These are phyloP conservation scores for Perdita meconis DNA, from an alignment of 2,888 invertebrate species.

Conservation along the genomic window DNA sequence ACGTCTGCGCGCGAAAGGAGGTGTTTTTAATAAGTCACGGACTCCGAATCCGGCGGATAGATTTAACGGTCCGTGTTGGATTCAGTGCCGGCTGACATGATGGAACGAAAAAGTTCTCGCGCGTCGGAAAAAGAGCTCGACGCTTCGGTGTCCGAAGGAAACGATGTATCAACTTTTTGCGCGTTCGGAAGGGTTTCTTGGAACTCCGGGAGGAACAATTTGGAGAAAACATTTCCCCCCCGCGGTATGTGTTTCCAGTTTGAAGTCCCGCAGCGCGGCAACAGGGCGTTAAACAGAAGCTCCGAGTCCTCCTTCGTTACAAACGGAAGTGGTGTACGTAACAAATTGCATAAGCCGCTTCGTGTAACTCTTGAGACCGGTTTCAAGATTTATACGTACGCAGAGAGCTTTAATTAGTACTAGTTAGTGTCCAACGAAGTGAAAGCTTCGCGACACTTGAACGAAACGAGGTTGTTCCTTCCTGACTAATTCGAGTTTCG, in stretches of 20 bases:
- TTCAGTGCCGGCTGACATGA: background rate
- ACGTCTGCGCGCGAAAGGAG: background rate
- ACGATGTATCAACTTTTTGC: background rate
- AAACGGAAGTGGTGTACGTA: background rate
- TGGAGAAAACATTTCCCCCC: background rate
- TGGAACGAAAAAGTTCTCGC: too few relatives aligned
- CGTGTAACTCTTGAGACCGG: background rate
- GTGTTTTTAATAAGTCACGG: slow-evolving; percentile 38
- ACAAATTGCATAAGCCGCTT: slow-evolving; percentile 8
- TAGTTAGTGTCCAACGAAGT: background rate
- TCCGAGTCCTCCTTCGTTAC: background rate
- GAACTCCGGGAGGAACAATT: background rate
- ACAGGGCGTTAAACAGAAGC: background rate
- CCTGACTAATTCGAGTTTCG: background rate
- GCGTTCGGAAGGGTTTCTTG: background rate
- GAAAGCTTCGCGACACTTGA: background rate
- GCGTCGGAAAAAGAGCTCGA: too few relatives aligned
- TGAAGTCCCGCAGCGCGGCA: background rate
- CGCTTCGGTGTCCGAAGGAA: background rate
- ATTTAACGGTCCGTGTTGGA: slow-evolving; percentile 4
- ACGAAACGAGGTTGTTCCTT: background rate
- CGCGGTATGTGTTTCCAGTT: background rate
- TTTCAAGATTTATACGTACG: background rate
- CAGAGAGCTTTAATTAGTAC: slow-evolving; percentile 5
- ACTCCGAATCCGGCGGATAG: background rate